phyloP scores from a whole-genome alignment of 1,140 invertebrate genomes.

The Grapholita molesta region DNA sequence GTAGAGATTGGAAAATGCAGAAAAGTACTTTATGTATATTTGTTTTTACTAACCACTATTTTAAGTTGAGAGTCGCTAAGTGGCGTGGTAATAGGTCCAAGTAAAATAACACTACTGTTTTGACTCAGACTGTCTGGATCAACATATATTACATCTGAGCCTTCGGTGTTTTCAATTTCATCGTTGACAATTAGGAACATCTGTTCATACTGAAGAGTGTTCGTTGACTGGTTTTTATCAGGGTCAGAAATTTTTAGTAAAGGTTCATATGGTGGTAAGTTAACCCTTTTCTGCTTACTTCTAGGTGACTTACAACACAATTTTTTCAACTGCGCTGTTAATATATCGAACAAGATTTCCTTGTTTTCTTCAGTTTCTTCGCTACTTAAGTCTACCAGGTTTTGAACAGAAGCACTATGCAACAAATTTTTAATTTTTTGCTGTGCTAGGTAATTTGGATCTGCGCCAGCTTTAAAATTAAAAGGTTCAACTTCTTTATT shows the following conservation, averaged over 20 bases:
- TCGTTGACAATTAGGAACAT: slow-evolving; percentile 68
- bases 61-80: slow-evolving; percentile 54
- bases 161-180: slow-evolving; percentile 53
- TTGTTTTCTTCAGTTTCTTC: slow-evolving; percentile 48
- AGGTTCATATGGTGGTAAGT: slow-evolving; percentile 25
- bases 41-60: slow-evolving; percentile 51
- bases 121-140: slow-evolving; percentile 60
- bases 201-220: slow-evolving; percentile 37
- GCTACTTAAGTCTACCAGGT: slow-evolving; percentile 21
- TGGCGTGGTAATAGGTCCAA: slow-evolving; percentile 57
- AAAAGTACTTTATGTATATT: neutral
- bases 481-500: slow-evolving; percentile 46
- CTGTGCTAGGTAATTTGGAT: slow-evolving; percentile 43
- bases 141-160: slow-evolving; percentile 53
- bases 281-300: slow-evolving; percentile 16
- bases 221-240: slow-evolving; percentile 19
- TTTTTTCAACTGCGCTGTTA: slow-evolving; percentile 58
- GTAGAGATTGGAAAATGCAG: neutral
- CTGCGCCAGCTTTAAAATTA: slow-evolving; percentile 33
- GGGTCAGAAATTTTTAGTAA: slow-evolving; percentile 23
- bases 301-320: slow-evolving; percentile 57
- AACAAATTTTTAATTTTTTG: slow-evolving; percentile 56
- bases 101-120: slow-evolving; percentile 61
- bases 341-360: slow-evolving; percentile 59
- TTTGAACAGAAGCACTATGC: slow-evolving; percentile 31